Conservation (phyloP, 2,888 invertebrate species). For the Ctena decussata region DNA sequence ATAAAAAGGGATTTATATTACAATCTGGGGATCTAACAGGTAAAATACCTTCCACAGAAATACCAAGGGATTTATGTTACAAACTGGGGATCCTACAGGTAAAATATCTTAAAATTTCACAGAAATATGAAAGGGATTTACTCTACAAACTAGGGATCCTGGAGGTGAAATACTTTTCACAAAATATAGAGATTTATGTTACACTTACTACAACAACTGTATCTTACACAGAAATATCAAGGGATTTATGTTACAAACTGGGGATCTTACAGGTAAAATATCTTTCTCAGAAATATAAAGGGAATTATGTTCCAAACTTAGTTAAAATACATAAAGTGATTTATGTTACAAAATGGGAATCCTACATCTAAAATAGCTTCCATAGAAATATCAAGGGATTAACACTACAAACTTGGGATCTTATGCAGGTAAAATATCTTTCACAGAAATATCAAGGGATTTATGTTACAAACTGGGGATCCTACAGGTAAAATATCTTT, state of each 20-base stretch:
- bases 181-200: too few relatives aligned
- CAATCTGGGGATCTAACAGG: slow-evolving; percentile 93
- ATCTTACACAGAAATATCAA: slow-evolving; percentile 93
- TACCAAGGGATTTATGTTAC: too few relatives aligned
- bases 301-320: too few relatives aligned
- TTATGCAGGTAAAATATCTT: too few relatives aligned
- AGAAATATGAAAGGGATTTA: slow-evolving; percentile 93
- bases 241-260: slow-evolving; percentile 93
- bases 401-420: too few relatives aligned
- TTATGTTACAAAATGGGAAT: slow-evolving; percentile 93
- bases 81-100: too few relatives aligned
- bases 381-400: too few relatives aligned
- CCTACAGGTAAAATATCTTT: slow-evolving; percentile 90
- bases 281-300: too few relatives aligned
- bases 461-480: slow-evolving; percentile 93
- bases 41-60: too few relatives aligned
- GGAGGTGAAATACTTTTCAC: slow-evolving; percentile 88
- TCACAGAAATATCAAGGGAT: too few relatives aligned
- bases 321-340: slow-evolving; percentile 93
- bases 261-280: slow-evolving; percentile 91
- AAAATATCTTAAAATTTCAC: slow-evolving; percentile 92
- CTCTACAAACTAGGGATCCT: slow-evolving; percentile 94
- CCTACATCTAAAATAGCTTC: slow-evolving; percentile 90
- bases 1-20: slow-evolving; percentile 93
- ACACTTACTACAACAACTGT: slow-evolving; percentile 94